Percentiles rank a stretch among this genome's conserved stretches.
Evolutionary conservation across 2,113 vertebrate species (phyloP).

Genomic region (Sorex fumeus): DNA sequence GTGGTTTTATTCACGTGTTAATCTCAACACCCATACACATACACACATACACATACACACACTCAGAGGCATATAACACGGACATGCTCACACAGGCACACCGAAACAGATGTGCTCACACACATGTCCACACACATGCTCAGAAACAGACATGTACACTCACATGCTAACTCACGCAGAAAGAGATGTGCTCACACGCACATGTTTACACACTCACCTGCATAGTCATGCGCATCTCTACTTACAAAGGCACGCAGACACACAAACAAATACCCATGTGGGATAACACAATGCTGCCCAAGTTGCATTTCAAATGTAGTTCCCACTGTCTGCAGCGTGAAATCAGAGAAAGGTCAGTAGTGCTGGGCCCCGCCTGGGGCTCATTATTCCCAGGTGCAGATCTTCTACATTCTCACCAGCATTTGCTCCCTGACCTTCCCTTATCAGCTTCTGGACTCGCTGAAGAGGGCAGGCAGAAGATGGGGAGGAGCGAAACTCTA

Average conservation of each 20-base stretch:
- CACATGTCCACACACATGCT: neutral
- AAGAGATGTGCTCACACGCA: no score
- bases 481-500: neutral
- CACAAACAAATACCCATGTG: neutral
- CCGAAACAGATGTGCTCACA: neutral
- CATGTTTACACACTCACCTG: no score
- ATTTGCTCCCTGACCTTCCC: conserved; percentile 32
- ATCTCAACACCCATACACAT: conserved; percentile 38
- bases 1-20: conserved; percentile 67
- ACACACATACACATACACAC: neutral
- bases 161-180: neutral
- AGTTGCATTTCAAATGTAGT: neutral
- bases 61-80: neutral
- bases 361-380: neutral
- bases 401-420: conserved; percentile 5
- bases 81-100: neutral
- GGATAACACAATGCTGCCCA: neutral
- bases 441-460: neutral
- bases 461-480: conserved; percentile 1
- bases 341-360: conserved; percentile 33
- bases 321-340: neutral
- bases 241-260: no score
- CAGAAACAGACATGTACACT: neutral
- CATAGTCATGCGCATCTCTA: no score
- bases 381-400: conserved; percentile 5